phyloP scores from a whole-genome alignment of 2,888 invertebrate species.

The Pilophorus perplexus region DNA sequence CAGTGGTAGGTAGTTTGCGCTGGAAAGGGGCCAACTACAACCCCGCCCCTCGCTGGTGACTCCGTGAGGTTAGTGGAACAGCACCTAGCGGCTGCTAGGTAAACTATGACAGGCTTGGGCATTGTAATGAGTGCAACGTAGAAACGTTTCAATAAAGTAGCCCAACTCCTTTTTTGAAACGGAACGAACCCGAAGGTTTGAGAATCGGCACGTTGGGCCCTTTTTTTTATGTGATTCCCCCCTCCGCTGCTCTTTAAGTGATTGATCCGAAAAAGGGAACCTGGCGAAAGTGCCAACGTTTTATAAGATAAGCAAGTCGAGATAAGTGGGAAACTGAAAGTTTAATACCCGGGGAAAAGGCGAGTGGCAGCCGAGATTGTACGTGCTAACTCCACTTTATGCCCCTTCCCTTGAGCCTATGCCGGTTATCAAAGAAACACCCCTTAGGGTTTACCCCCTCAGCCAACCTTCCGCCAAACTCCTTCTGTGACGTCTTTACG shows the following conservation, averaged over 20 bases:
- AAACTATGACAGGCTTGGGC: too few species aligned
- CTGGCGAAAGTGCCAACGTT: constrained; percentile 26
- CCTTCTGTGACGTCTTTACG: constrained; percentile 22
- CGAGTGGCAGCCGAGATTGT: constrained; percentile 40
- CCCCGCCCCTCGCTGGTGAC: too few species aligned
- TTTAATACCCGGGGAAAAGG: constrained; percentile 40
- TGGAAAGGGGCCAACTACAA: too few species aligned
- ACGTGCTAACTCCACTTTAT: constrained; percentile 41
- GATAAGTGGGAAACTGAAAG: constrained; percentile 38
- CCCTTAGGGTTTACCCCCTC: neutral
- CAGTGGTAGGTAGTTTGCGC: too few species aligned
- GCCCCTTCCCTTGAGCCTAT: constrained; percentile 26
- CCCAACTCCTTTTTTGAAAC: too few species aligned
- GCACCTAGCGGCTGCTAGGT: too few species aligned
- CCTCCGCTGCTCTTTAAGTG: constrained; percentile 8
- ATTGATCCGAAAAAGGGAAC: constrained; percentile 27
- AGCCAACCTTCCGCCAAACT: neutral
- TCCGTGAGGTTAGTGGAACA: too few species aligned
- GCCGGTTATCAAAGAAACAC: constrained; percentile 33
- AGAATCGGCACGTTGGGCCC: too few species aligned
- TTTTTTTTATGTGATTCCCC: neutral
- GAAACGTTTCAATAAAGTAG: too few species aligned
- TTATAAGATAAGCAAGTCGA: constrained; percentile 25
- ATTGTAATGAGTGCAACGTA: too few species aligned
- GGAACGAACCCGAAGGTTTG: too few species aligned